Evolutionary conservation across 2,888 invertebrate species (phyloP), one percentile per base, ranked within the genome.

Genomic region (Stenurella melanura): DNA sequence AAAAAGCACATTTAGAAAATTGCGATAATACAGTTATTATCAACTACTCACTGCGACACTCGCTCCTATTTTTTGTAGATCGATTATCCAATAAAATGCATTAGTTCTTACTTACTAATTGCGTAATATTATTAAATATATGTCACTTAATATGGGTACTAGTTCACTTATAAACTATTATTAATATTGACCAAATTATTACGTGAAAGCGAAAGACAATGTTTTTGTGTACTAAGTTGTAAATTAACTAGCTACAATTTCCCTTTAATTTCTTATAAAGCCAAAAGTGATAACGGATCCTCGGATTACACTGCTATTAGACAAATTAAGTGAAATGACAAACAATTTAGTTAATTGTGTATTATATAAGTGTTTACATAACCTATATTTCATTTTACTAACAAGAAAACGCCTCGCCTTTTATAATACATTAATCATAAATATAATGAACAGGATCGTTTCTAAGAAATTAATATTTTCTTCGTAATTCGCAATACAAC

Each of bases 341-440:
- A 67, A 67, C 67, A 67, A 67, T 21, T 69, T 69, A 58, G 57
- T 58, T 69, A 69, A 69, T 69, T 69, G 69, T 34, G 34, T 17
- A 34, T 57, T 30, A 57, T 56, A 68, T 56, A 57, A 69, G 69
- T 69, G 69, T 69, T 69, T 57, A 69, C 38, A 34, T 34, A 34
- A 58, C 57, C 69, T 58, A 69, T 69, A 50, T 56, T 58, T 69
- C 56, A 17, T 18, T 30, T 69, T 15, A 15, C 30, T 57, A 57
- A 19, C 9, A 21, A 17, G 30, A 50, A 68, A 68, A 21, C 26
- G 54, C 67, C 26, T 15, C 26, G 18, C 57, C 58, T 69, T 58
- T 18, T 69, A 19, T 69, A 57, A 58, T 34, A 58, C 58, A 69
- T 34, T 69, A 69, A 57, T 69, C 57, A 69, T 57, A 58, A 38